phyloP scores from a whole-genome alignment of 2,888 invertebrate species.

The Parelbella ahira region DNA sequence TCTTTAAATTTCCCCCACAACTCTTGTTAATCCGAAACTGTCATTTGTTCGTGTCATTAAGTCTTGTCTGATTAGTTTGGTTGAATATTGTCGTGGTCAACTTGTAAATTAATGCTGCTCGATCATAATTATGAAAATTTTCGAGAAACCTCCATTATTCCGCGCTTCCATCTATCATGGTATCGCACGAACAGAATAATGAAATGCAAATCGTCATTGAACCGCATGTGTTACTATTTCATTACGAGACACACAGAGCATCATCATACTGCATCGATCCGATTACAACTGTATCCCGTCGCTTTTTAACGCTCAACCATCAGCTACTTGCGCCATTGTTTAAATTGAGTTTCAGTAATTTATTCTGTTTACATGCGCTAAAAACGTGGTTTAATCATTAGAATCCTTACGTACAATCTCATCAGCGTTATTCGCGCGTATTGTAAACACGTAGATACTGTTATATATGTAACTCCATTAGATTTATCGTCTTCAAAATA shows the following conservation, averaged over 20 bases:
- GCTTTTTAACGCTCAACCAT: too few relatives aligned
- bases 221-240: slow-evolving; percentile 28
- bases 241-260: slow-evolving; percentile 24
- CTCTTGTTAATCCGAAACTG: too few relatives aligned
- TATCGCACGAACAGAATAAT: too few relatives aligned
- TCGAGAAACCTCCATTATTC: too few relatives aligned
- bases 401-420: slow-evolving; percentile 8
- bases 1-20: too few relatives aligned
- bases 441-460: slow-evolving; percentile 12
- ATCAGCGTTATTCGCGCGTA: background rate
- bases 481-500: slow-evolving; percentile 10
- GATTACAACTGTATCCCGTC: slow-evolving; percentile 36
- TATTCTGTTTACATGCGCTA: slow-evolving; percentile 21
- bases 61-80: too few relatives aligned
- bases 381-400: slow-evolving; percentile 12
- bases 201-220: slow-evolving; percentile 11
- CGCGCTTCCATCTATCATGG: slow-evolving; percentile 1
- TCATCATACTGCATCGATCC: slow-evolving; percentile 36
- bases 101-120: too few relatives aligned
- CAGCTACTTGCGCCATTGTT: slow-evolving; percentile 22
- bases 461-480: slow-evolving; percentile 3
- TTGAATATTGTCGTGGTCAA: too few relatives aligned
- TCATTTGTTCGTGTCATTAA: too few relatives aligned
- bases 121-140: too few relatives aligned
- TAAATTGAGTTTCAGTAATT: slow-evolving; percentile 25